These are phyloP conservation scores for Thomomys bottae DNA, from an alignment of 2,113 vertebrate species.

Conservation along the genomic window DNA sequence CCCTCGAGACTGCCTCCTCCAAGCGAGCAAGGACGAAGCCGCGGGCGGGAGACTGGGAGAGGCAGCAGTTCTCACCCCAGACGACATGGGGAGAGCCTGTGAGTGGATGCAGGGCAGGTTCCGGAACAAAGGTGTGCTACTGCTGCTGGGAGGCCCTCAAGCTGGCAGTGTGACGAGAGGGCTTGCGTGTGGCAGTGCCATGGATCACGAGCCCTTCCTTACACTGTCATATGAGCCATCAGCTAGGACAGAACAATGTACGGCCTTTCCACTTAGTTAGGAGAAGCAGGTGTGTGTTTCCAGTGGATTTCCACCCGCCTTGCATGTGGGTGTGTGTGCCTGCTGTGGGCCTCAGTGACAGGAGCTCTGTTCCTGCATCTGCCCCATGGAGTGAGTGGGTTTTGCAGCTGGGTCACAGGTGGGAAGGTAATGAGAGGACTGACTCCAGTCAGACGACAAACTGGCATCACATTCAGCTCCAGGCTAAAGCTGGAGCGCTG, in stretches of 20 bases:
- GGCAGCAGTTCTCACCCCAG: too few relatives aligned
- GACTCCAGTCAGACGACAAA: neutral
- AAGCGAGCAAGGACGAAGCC: neutral
- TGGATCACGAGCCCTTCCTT: too few relatives aligned
- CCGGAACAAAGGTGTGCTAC: neutral
- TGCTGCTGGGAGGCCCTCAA: too few relatives aligned
- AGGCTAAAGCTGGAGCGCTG: neutral
- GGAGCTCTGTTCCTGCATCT: neutral
- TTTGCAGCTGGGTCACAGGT: neutral
- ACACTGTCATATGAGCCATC: too few relatives aligned
- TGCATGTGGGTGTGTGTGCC: neutral
- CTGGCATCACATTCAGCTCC: too few relatives aligned
- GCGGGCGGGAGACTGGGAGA: neutral
- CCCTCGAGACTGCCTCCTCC: neutral
- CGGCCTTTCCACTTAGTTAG: too few relatives aligned
- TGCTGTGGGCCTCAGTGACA: neutral
- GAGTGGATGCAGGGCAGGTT: neutral
- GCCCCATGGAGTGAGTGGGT: fast-evolving
- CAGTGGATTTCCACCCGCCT: neutral
- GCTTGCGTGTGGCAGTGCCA: too few relatives aligned
- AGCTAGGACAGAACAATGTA: neutral
- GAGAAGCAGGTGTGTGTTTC: neutral
- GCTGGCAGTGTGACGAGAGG: neutral
- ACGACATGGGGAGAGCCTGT: too few relatives aligned
- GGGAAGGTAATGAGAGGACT: neutral